Evolutionary conservation across 2,797 vertebrate species (phyloP), one percentile per base, ranked within the genome.

Genomic region (Cirrhinus molitorella): DNA sequence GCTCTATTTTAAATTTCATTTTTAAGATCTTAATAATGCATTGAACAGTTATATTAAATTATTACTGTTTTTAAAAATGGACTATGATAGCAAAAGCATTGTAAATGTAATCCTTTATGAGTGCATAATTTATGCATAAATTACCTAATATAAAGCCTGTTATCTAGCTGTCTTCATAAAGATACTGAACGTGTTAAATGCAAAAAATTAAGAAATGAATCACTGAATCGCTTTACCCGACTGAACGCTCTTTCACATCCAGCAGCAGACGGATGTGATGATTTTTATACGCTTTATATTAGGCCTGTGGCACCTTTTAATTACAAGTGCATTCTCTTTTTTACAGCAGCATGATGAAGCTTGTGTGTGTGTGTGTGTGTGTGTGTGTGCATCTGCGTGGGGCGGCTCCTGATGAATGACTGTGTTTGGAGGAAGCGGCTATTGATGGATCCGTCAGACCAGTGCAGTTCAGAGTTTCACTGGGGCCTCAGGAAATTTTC

Each of bases 401-500:
- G 40, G 17, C 40, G 25, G 31, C 23, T 71, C 65, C 43, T 87
- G 88, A 90, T 91, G 90, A 90, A 89, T 89, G 81, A 79, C 73
- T 91, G 83, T 85, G 78, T 61, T 28, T 88, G 88, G 82, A 71
- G 90, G 88, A 89, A 85, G 88, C 72, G 25, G 86, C 83, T 90
- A 90, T 91, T 90, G 90, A 91, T 91, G 89, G 61, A 89, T 87
- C 86, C 90, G 90, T 92, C 90, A 88, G 86, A 84, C 88, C 84
- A 85, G 45, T 70, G 66, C 72, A 79, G 79, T 83, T 87, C 85
- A 87, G 87, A 90, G 91, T 93, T 93, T 92, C 92, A 93, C 91
- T 92, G 88, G 79, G 88, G 89, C 91, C 91, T 71, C 65, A 87
- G 92, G 92, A 94, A 92, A 93, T 94, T 93, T 95, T 95, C 94